phyloP scores from a whole-genome alignment of 2,113 vertebrate species.

The Danio rerio region DNA sequence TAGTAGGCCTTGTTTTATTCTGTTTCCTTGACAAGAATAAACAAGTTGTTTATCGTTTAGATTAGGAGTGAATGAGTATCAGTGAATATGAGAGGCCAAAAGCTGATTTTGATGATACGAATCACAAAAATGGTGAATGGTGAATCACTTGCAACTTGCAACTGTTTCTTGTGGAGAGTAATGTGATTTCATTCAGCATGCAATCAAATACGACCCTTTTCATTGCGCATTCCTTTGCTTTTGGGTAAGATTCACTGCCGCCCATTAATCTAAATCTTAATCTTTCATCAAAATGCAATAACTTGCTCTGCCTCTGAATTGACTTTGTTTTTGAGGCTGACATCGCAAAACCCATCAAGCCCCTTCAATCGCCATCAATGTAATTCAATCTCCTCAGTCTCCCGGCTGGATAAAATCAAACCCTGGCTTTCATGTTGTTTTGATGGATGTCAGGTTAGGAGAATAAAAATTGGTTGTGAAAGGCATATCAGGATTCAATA shows the following conservation, averaged over 20 bases:
- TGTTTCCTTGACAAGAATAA: no score
- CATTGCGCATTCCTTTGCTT: neutral
- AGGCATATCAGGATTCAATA: neutral
- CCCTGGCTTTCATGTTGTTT: neutral
- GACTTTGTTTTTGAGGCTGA: neutral
- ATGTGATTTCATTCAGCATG: neutral
- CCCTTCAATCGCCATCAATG: neutral
- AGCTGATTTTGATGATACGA: neutral
- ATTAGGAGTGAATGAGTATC: neutral
- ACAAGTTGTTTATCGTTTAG: neutral
- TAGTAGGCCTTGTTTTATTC: no score
- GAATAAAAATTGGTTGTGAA: constrained; percentile 1
- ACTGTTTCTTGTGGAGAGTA: neutral
- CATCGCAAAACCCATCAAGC: neutral
- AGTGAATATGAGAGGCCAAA: neutral
- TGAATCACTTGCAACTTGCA: neutral
- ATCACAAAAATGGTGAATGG: neutral
- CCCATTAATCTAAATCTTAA: constrained; percentile 9
- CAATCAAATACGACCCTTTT: neutral
- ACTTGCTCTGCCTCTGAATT: constrained; percentile 1
- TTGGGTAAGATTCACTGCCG: neutral
- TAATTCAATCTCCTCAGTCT: neutral
- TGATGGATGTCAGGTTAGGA: neutral
- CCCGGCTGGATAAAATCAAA: neutral
- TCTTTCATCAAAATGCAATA: neutral